Conservation (phyloP, 2,113 vertebrate genomes). For the Taurulus bubalis region DNA sequence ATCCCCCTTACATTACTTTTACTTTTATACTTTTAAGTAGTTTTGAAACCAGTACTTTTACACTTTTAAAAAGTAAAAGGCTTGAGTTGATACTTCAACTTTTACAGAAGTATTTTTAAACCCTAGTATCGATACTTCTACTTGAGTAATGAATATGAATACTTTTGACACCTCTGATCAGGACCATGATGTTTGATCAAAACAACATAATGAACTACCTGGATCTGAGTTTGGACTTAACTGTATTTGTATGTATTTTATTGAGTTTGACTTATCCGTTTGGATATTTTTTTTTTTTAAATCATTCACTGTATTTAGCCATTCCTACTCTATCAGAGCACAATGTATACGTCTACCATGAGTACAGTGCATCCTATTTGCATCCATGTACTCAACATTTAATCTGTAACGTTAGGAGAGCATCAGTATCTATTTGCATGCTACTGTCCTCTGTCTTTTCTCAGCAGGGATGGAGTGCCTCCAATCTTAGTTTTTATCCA, state of each 20-base stretch:
- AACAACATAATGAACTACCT: neutral
- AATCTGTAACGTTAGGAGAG: neutral
- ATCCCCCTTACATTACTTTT: too few species aligned
- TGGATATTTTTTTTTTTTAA: neutral
- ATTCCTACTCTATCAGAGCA: neutral
- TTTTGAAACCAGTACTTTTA: too few species aligned
- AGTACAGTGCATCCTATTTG: neutral
- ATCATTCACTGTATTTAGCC: neutral
- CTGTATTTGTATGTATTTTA: neutral
- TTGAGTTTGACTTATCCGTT: neutral
- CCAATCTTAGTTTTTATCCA: conserved; percentile 25
- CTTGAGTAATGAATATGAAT: too few species aligned
- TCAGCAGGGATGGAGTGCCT: conserved; percentile 19
- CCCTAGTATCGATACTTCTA: too few species aligned
- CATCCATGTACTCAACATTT: neutral
- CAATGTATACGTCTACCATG: neutral
- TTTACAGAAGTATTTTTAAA: too few species aligned
- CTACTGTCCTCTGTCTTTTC: conserved; percentile 17
- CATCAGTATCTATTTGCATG: neutral
- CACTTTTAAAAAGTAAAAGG: too few species aligned
- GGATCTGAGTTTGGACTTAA: neutral
- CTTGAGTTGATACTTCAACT: too few species aligned
- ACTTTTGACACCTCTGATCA: too few species aligned
- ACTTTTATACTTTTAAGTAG: too few species aligned
- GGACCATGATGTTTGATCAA: neutral